Conservation (phyloP, 2,888 invertebrate species). For the Spisula solida region DNA sequence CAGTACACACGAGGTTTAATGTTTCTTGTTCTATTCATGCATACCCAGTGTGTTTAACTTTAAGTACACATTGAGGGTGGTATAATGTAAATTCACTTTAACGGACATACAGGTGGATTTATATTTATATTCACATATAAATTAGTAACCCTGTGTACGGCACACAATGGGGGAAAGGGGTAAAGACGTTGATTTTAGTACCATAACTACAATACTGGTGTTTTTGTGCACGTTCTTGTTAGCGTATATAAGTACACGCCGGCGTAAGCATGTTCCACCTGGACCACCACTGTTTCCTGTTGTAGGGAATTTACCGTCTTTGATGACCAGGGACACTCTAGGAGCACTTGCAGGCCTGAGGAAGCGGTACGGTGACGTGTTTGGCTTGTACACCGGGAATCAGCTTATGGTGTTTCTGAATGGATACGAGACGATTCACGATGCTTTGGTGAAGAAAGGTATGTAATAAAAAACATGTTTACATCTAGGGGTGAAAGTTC, state of each 20-base stretch:
- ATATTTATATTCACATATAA: too few species aligned
- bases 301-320: slow-evolving; percentile 57
- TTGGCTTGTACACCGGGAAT: slow-evolving; percentile 53
- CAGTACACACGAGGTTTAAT: not conserved
- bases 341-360: slow-evolving; percentile 33
- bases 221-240: slow-evolving; percentile 55
- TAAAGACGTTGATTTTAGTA: slow-evolving; percentile 24
- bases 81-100: not conserved
- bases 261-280: slow-evolving; percentile 46
- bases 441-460: slow-evolving; percentile 64
- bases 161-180: not conserved
- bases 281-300: slow-evolving; percentile 63
- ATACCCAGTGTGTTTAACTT: not conserved
- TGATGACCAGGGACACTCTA: slow-evolving; percentile 44
- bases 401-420: slow-evolving; percentile 62
- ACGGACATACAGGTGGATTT: not conserved
- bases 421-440: slow-evolving; percentile 58
- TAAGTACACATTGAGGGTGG: not conserved
- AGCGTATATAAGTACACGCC: slow-evolving; percentile 45
- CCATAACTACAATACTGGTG: slow-evolving; percentile 49
- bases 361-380: slow-evolving; percentile 61
- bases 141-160: not conserved
- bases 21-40: not conserved
- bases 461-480: not conserved
- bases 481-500: not conserved